Conservation (phyloP, 2,113 vertebrate genomes). For the Cebidichthys violaceus region DNA sequence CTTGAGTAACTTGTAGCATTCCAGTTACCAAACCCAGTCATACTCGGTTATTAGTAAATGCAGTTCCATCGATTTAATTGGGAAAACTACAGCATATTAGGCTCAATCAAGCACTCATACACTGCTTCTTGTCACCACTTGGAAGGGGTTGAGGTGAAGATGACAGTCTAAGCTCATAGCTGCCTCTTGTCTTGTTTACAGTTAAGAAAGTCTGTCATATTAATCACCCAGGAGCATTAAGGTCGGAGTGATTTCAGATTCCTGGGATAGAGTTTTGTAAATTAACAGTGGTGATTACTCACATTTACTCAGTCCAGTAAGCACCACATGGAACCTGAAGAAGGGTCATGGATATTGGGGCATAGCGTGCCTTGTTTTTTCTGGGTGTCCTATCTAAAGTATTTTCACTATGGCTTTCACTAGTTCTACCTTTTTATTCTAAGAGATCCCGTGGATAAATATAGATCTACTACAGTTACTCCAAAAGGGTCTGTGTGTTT, state of each 20-base stretch:
- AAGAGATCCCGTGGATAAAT: slow-evolving; percentile 15
- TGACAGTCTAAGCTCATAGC: no score
- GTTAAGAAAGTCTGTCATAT: slow-evolving; percentile 13
- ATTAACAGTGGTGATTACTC: slow-evolving; percentile 1
- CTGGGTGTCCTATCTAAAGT: not conserved
- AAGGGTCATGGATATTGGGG: slow-evolving; percentile 4
- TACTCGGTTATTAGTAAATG: not conserved
- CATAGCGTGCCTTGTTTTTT: not conserved
- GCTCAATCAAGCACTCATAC: not conserved
- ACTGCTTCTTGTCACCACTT: slow-evolving; percentile 11
- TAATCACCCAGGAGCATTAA: slow-evolving; percentile 12
- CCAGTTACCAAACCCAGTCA: not conserved
- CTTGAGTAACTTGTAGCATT: not conserved
- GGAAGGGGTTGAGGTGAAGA: not conserved
- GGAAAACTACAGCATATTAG: not conserved
- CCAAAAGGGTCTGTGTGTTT: slow-evolving; percentile 16
- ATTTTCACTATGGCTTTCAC: slow-evolving; percentile 2
- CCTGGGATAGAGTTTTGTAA: not conserved
- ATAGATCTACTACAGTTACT: slow-evolving; percentile 7
- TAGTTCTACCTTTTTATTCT: not conserved
- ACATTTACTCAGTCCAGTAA: not conserved
- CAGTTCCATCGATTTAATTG: not conserved
- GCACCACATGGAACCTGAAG: slow-evolving; percentile 19
- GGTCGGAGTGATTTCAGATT: slow-evolving; percentile 25
- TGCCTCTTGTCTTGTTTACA: slow-evolving; percentile 20